phyloP scores from a whole-genome alignment of 2,113 vertebrate genomes.

The Quiscalus mexicanus region DNA sequence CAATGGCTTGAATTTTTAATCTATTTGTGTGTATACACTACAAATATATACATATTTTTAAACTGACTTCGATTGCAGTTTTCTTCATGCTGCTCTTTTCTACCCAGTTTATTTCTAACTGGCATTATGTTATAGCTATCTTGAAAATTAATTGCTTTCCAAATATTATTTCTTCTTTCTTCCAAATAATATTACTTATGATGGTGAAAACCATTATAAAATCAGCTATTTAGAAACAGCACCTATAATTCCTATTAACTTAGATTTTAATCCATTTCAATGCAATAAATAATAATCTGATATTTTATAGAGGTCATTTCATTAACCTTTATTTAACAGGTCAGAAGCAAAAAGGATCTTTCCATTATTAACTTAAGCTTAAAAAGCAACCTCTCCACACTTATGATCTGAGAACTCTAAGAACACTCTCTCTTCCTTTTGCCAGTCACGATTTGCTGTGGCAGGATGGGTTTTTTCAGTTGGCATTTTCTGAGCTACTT shows the following conservation, averaged over 20 bases:
- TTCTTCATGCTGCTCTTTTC: not conserved
- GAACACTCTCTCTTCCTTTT: not conserved
- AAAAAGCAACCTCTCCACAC: not conserved
- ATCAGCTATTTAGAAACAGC: not conserved
- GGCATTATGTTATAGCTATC: not conserved
- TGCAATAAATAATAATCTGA: not conserved
- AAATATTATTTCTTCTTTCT: not conserved
- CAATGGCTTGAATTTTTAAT: not conserved
- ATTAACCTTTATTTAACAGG: not conserved
- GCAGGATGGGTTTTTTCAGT: not conserved
- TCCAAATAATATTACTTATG: not conserved
- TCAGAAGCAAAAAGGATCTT: not conserved
- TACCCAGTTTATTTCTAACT: not conserved
- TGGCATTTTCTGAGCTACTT: not conserved
- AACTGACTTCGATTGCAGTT: not conserved
- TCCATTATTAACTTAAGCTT: not conserved
- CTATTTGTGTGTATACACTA: not conserved
- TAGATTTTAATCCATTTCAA: not conserved
- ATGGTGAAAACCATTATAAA: not conserved
- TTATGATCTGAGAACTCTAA: not conserved
- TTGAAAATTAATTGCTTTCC: not conserved
- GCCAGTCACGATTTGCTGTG: not conserved
- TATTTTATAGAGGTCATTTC: not conserved
- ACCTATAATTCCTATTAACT: not conserved
- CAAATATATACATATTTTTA: not conserved